Conservation (phyloP, 2,888 invertebrate species). For the Drosophila anomelani region DNA sequence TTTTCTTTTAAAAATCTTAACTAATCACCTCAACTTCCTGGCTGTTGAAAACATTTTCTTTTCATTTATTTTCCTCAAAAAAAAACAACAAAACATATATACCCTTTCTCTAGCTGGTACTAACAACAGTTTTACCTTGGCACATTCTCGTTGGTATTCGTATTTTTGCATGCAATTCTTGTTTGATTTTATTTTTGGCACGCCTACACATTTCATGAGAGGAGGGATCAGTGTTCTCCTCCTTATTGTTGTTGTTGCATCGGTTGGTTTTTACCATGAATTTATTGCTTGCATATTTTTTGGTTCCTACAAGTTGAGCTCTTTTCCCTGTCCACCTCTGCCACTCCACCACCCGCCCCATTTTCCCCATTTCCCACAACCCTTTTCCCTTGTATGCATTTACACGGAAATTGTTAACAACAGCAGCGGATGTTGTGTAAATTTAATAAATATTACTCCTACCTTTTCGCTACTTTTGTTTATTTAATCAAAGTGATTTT, state of each 20-base stretch:
- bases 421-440: slow-evolving; percentile 74
- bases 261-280: slow-evolving; percentile 64
- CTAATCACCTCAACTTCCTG: not conserved
- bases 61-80: not conserved
- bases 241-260: slow-evolving; percentile 48
- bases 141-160: slow-evolving; percentile 3
- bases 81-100: not conserved
- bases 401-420: slow-evolving; percentile 76
- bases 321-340: slow-evolving; percentile 1
- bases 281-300: slow-evolving; percentile 74
- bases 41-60: too few relatives aligned
- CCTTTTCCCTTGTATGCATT: slow-evolving; percentile 9
- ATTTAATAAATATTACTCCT: slow-evolving; percentile 68
- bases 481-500: slow-evolving; percentile 31
- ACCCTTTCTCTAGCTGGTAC: not conserved
- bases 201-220: slow-evolving; percentile 37
- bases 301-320: slow-evolving; percentile 43
- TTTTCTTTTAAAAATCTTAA: not conserved
- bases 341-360: not conserved
- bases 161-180: slow-evolving; percentile 25
- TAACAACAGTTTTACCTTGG: slow-evolving; percentile 6
- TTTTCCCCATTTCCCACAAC: not conserved
- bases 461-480: slow-evolving; percentile 54
- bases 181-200: slow-evolving; percentile 36
- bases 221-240: not conserved